Percentiles rank a stretch among this genome's conserved stretches.
phyloP scores from a whole-genome alignment of 2,113 vertebrate genomes.

The Oreotrochilus melanogaster region DNA sequence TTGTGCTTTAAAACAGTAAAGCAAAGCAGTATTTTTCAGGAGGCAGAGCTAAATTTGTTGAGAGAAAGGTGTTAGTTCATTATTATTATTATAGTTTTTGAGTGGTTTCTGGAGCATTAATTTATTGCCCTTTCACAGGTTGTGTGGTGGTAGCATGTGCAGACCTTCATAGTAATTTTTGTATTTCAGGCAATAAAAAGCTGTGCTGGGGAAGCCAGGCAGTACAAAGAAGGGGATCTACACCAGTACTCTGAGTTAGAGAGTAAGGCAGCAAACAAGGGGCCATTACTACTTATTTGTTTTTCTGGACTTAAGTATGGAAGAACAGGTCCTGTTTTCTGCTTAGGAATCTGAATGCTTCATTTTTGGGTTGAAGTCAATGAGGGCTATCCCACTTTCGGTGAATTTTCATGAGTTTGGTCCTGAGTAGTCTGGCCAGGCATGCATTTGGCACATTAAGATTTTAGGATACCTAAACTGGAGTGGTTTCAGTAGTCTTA shows the following conservation, averaged over 20 bases:
- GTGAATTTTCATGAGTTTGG: neutral
- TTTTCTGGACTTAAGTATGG: neutral
- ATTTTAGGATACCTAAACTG: neutral
- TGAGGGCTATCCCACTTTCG: neutral
- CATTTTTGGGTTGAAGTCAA: neutral
- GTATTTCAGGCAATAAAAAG: neutral
- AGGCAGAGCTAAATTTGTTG: neutral
- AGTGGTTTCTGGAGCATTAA: neutral
- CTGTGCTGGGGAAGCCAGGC: rapidly evolving
- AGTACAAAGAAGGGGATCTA: neutral
- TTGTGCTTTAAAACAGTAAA: constrained; percentile 15
- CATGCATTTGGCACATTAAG: neutral
- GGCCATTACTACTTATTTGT: neutral
- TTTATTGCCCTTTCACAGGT: neutral
- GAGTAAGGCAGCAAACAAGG: neutral
- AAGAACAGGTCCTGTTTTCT: neutral
- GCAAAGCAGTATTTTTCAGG: neutral
- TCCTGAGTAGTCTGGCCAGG: neutral
- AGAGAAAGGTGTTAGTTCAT: neutral
- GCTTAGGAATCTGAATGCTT: neutral
- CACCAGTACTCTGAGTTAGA: neutral
- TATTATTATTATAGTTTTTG: too few relatives aligned
- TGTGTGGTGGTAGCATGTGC: rapidly evolving
- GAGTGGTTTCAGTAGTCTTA: neutral
- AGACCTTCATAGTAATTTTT: neutral